phyloP scores from a whole-genome alignment of 2,113 vertebrate genomes.

The Pelodiscus sinensis region DNA sequence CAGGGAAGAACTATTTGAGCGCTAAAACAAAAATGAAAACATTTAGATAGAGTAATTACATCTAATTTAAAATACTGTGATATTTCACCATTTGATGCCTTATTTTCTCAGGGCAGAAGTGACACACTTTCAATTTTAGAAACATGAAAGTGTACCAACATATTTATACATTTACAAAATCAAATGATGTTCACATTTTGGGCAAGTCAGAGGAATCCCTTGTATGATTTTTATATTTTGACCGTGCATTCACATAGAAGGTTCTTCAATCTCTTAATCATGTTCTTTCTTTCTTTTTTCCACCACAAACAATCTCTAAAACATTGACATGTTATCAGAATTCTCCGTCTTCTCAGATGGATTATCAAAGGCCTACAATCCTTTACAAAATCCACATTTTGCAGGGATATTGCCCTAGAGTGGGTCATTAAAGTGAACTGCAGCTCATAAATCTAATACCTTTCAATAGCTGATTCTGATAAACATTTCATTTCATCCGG shows the following conservation, averaged over 20 bases:
- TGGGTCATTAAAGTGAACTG: background rate
- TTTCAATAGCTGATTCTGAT: conserved; percentile 18
- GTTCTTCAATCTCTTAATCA: background rate
- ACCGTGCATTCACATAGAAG: background rate
- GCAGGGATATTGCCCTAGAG: background rate
- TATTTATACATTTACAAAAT: background rate
- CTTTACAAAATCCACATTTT: conserved; percentile 32
- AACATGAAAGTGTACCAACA: background rate
- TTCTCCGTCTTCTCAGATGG: background rate
- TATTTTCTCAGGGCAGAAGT: conserved; percentile 17
- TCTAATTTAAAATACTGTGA: conserved; percentile 37
- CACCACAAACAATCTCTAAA: background rate
- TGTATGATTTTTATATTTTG: background rate
- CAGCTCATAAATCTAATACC: conserved; percentile 8
- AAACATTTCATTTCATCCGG: conserved; percentile 27
- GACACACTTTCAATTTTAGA: background rate
- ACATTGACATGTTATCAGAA: background rate
- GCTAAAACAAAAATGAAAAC: background rate
- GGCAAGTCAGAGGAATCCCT: background rate
- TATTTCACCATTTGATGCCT: background rate
- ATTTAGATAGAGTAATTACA: conserved; percentile 15
- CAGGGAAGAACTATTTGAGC: conserved; percentile 14
- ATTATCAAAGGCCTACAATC: background rate
- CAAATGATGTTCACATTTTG: conserved; percentile 19
- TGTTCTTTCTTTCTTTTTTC: background rate